Conservation (phyloP, 2,113 vertebrate species). For the Fulmarus glacialis region DNA sequence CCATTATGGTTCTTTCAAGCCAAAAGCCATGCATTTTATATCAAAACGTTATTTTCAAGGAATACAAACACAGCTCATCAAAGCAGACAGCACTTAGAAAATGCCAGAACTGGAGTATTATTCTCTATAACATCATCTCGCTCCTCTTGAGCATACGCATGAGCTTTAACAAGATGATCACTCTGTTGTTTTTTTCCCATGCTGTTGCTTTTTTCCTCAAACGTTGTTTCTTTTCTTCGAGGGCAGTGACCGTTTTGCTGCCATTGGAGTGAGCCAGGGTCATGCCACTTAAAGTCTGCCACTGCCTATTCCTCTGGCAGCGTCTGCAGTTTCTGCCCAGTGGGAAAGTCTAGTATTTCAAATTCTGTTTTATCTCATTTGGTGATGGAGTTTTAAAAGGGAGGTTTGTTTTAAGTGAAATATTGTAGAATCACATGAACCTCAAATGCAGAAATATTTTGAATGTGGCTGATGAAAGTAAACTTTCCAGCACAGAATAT, state of each 20-base stretch:
- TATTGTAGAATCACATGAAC: neutral
- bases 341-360: neutral
- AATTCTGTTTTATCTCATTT: neutral
- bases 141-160: neutral
- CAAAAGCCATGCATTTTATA: neutral
- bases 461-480: neutral
- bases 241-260: neutral
- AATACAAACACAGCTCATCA: neutral
- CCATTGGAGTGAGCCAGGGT: neutral
- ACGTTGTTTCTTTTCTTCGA: rapidly evolving
- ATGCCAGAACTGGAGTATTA: neutral
- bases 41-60: neutral
- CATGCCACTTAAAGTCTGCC: neutral
- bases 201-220: neutral
- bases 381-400: neutral
- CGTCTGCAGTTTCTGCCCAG: neutral
- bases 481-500: neutral
- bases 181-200: neutral
- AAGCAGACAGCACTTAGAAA: neutral
- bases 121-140: neutral
- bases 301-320: neutral
- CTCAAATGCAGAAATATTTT: neutral
- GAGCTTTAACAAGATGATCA: neutral
- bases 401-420: neutral
- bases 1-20: neutral